Base-by-base conservation (phyloP, 2,113 vertebrate genomes). In the Nyctereutes procyonoides region DNA sequence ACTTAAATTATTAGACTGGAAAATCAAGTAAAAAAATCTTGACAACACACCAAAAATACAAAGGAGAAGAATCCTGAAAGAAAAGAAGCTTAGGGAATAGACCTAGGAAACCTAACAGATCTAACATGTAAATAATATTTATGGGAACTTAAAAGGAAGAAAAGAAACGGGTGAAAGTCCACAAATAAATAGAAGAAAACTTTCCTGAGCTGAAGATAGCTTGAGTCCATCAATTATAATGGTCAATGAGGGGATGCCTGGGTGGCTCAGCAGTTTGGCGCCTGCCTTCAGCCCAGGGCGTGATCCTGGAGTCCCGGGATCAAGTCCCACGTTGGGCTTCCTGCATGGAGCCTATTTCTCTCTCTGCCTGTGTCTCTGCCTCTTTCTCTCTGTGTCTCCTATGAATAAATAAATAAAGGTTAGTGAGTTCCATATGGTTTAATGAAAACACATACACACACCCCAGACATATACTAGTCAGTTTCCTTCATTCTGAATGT, bases 21-120 rank as follows among this genome's bases (percentile, higher is more conserved):
- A 96, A 92, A 56, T 92, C 28, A 87, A 38, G 17, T 86, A 88
- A 88, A 93, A n/a, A 69, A 48, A 38, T 89, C 10, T 71, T 76
- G 8, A 28, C 28, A 82, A 30, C 22, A 11, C 8, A 82, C 17
- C 58, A 90, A 80, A 94, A 90, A 56, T 69, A 73, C 65, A 80
- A 56, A 79, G 11, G 32, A 17, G 16, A 87, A 79, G 51, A 85
- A 35, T 84, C 30, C 28, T 80, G 16, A 51, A 58, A 62, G 65
- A 65, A 62, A 92, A 62, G 2, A 77, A 48, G 74, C 20, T 28
- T 73, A 30, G 22, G 6, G 15, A 81, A 48, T 62, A 93, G 74
- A 63, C 71, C 13, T 1, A 63, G 65, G 38, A 84, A 30, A 85
- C 9, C 28, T 90, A 56, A 56, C 60, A 90, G 55, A 32, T 38